phyloP scores from a whole-genome alignment of 2,888 invertebrate genomes.

The Ametastegia equiseti region DNA sequence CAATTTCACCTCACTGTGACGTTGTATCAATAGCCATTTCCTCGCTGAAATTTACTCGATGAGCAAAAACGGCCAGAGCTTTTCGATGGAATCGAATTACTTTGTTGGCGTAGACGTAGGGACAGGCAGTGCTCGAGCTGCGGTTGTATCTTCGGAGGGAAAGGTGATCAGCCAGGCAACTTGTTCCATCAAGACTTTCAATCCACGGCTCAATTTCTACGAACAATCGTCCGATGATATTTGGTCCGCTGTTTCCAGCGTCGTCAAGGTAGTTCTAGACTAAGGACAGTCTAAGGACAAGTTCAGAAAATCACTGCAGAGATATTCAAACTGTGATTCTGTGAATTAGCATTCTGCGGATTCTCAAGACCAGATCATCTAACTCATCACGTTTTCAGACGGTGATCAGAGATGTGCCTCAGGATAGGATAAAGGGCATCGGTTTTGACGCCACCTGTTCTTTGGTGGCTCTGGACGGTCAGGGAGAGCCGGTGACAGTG shows the following conservation, averaged over 20 bases:
- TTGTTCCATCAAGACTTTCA: slow-evolving; percentile 86
- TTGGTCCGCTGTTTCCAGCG: slow-evolving; percentile 86
- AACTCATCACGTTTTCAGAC: slow-evolving; percentile 76
- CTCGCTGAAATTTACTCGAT: background rate
- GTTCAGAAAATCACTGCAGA: background rate
- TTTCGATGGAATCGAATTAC: slow-evolving; percentile 72
- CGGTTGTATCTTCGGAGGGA: slow-evolving; percentile 85
- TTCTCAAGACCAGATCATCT: background rate
- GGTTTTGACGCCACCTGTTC: slow-evolving; percentile 99
- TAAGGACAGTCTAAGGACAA: background rate
- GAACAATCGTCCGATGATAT: slow-evolving; percentile 95
- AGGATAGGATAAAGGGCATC: slow-evolving; percentile 85
- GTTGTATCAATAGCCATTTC: too few relatives aligned
- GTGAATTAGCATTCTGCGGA: background rate
- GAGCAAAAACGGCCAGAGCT: background rate
- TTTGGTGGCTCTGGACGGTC: slow-evolving; percentile 86
- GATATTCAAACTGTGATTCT: too few relatives aligned
- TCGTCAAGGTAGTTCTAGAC: slow-evolving; percentile 82
- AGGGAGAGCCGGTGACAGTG: slow-evolving; percentile 84
- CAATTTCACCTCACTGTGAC: too few relatives aligned
- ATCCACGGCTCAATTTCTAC: slow-evolving; percentile 86
- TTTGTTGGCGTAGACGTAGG: slow-evolving; percentile 96
- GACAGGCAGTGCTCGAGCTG: slow-evolving; percentile 93
- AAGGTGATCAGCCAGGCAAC: slow-evolving; percentile 82
- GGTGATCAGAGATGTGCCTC: slow-evolving; percentile 78